phyloP scores from a whole-genome alignment of 2,113 vertebrate species.

The Rhabdomys dilectus region DNA sequence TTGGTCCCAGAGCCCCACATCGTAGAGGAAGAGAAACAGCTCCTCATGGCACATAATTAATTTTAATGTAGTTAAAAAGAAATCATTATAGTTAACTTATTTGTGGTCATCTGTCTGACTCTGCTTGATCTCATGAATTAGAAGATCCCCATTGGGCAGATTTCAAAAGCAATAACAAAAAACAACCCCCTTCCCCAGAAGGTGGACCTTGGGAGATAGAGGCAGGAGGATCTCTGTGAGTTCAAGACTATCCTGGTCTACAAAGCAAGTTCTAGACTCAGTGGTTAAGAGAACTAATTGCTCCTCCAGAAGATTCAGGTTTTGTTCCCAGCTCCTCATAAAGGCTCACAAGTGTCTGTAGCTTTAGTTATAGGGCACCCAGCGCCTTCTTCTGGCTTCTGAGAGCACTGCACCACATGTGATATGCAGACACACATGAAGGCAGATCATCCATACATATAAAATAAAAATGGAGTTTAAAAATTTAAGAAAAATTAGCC shows the following conservation, averaged over 20 bases:
- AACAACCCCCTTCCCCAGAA: not conserved
- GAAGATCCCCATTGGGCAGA: not conserved
- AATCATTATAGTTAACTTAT: not conserved
- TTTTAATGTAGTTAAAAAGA: not conserved
- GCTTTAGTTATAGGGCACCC: not conserved
- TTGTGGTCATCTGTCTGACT: not conserved
- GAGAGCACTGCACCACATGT: not conserved
- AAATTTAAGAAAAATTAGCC: not conserved
- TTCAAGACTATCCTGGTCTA: not conserved
- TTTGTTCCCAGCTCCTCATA: not conserved
- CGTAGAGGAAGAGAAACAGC: not conserved
- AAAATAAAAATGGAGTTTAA: not conserved
- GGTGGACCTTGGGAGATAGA: not conserved
- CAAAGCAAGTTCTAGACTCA: not conserved
- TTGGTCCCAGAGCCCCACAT: not conserved
- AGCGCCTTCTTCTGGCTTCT: not conserved
- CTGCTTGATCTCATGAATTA: not conserved
- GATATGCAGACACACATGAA: not conserved
- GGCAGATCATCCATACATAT: not conserved
- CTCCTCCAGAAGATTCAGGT: not conserved
- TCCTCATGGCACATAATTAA: not conserved
- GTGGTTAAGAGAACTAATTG: not conserved
- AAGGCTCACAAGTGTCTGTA: not conserved
- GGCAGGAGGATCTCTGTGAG: not conserved
- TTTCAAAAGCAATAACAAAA: not conserved